Evolutionary conservation across 1,140 invertebrate genomes (phyloP), one percentile per base, ranked within the genome.

Genomic region (Hormaphis cornu): DNA sequence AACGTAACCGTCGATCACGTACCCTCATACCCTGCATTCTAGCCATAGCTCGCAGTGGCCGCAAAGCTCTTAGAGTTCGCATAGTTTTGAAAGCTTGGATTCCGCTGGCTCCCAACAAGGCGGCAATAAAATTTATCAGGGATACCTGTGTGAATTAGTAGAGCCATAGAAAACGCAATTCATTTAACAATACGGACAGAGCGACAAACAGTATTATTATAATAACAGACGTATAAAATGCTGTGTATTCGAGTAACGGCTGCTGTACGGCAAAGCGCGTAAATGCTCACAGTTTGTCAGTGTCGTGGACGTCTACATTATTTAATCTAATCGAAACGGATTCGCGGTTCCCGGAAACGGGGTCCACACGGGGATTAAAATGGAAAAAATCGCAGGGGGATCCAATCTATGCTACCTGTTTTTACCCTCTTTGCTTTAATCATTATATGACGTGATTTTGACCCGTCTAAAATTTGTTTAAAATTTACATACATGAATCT

Each of bases 11-110:
- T 69, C 33, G 50, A 54, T 61, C 85, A 89, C 89, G 84, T 91
- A 95, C 92, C 88, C 92, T 89, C 93, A 95, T 95, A 82, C 93
- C 93, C 86, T 96, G 92, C 90, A 95, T 94, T 82, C 92, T 87
- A 82, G 91, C 93, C 89, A 96, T 91, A 79, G 92, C 93, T 83
- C 91, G 88, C 81, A 95, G 85, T 78, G 92, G 92, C 80, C 93
- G 87, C 81, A 96, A 86, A 80, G 93, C 93, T 83, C 93, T 87
- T 78, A 95, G 85, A 77, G 93, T 95, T 87, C 92, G 83, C 93
- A 95, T 95, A 80, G 93, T 95, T 90, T 95, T 95, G 88, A 95
- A 95, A 81, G 92, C 93, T 86, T 95, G 91, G 86, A 95, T 94
- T 82, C 91, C 91, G 79, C 91, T 91, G 79, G 89, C 90, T 80